Evolutionary conservation across 2,113 vertebrate species (phyloP).

Genomic region (Octodon degus): DNA sequence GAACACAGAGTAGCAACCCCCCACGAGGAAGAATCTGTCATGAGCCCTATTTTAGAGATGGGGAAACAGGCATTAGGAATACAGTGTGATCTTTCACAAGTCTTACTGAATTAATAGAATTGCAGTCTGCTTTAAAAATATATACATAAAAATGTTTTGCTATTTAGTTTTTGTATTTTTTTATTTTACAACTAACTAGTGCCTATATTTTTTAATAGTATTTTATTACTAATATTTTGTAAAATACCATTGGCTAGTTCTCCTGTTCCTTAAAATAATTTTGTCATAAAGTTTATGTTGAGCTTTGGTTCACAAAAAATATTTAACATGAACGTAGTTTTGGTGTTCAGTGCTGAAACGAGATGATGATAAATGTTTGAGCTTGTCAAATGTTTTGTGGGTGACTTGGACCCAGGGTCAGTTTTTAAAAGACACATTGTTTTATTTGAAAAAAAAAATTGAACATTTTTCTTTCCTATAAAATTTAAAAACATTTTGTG

Average conservation of each 20-base stretch:
- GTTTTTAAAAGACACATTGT: neutral
- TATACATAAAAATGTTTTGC: neutral
- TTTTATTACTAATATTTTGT: neutral
- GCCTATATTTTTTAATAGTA: slow-evolving; percentile 46
- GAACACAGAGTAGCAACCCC: neutral
- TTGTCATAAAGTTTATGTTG: slow-evolving; percentile 28
- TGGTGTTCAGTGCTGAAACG: neutral
- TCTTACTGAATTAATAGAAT: slow-evolving; percentile 25
- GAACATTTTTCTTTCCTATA: slow-evolving; percentile 1
- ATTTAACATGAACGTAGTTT: slow-evolving; percentile 26
- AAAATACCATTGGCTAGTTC: neutral
- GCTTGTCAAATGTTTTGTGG: neutral
- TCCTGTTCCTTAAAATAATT: neutral
- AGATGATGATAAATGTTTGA: neutral
- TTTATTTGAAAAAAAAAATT: slow-evolving; percentile 41
- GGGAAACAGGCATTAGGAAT: neutral
- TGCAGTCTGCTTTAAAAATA: slow-evolving; percentile 5
- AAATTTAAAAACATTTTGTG: slow-evolving; percentile 18
- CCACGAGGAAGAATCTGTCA: neutral
- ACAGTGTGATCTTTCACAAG: neutral
- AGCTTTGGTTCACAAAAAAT: slow-evolving; percentile 24
- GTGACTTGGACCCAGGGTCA: neutral
- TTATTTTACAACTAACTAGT: slow-evolving; percentile 3
- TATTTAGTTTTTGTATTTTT: neutral
- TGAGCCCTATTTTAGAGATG: neutral